These are phyloP conservation scores for Hydropotes inermis DNA, from an alignment of 2,113 vertebrate genomes.

Conservation along the genomic window DNA sequence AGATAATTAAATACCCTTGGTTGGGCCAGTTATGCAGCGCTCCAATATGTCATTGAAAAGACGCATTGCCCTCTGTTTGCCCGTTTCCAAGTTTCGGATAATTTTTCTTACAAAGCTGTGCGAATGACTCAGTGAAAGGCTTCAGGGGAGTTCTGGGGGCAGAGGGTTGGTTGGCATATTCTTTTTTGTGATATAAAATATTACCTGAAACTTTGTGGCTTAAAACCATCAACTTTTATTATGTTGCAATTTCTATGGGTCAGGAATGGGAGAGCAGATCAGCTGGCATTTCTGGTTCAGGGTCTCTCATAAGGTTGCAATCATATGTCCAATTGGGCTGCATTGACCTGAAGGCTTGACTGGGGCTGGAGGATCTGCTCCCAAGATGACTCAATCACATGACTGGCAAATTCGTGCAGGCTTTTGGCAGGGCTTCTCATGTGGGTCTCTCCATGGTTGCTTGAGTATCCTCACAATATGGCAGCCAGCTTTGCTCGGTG, in stretches of 20 bases:
- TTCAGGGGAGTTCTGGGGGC: not conserved
- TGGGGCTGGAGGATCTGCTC: not conserved
- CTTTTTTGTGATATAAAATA: not conserved
- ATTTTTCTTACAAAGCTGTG: not conserved
- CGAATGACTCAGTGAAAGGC: not conserved
- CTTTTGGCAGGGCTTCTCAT: not conserved
- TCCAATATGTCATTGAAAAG: not conserved
- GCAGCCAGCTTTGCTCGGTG: fast-evolving
- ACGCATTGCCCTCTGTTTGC: not conserved
- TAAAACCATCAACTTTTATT: not conserved
- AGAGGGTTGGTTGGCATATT: no score
- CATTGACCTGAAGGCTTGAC: not conserved
- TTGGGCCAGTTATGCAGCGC: not conserved
- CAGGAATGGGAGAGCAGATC: not conserved
- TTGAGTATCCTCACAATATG: not conserved
- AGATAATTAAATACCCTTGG: not conserved
- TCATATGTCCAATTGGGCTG: not conserved
- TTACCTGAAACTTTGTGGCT: not conserved
- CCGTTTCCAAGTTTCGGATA: not conserved
- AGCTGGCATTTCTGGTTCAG: not conserved
- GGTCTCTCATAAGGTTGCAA: not conserved
- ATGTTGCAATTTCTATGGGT: not conserved
- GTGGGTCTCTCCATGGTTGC: not conserved
- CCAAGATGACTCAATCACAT: no score
- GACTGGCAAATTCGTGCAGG: not conserved